These are phyloP conservation scores for Leptinotarsa juncta DNA, from an alignment of 2,888 invertebrate genomes.

Conservation along the genomic window DNA sequence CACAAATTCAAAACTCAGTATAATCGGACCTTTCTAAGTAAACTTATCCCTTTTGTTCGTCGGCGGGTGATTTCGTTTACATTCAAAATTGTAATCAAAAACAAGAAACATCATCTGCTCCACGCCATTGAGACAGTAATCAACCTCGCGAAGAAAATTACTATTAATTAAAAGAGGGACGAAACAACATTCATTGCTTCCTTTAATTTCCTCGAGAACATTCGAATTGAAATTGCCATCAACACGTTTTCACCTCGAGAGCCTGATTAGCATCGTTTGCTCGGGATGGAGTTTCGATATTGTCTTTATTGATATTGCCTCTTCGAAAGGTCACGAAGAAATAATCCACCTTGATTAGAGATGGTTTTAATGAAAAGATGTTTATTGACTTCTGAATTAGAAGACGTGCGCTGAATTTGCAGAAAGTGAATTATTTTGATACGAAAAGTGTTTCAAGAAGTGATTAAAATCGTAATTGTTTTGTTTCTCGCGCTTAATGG, in stretches of 20 bases:
- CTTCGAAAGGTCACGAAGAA: conserved; percentile 20
- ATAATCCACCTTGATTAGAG: conserved; percentile 16
- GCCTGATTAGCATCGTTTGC: conserved; percentile 35
- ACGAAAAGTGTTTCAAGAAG: neutral
- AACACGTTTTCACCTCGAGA: conserved; percentile 33
- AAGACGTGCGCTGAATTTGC: neutral
- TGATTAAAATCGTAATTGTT: too few relatives aligned
- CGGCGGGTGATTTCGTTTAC: too few relatives aligned
- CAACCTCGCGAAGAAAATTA: conserved; percentile 24
- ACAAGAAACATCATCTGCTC: conserved; percentile 19
- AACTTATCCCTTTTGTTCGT: too few relatives aligned
- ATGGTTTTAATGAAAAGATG: neutral
- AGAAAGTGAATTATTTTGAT: neutral
- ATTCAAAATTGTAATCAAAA: neutral
- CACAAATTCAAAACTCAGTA: too few relatives aligned
- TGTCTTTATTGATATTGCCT: conserved; percentile 34
- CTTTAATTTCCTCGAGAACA: conserved; percentile 38
- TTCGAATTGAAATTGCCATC: conserved; percentile 39
- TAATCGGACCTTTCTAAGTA: too few relatives aligned
- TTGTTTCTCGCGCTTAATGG: too few relatives aligned
- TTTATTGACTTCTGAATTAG: neutral
- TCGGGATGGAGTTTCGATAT: conserved; percentile 29
- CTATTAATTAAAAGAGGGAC: conserved; percentile 35
- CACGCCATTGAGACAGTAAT: conserved; percentile 23
- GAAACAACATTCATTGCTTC: conserved; percentile 36